phyloP scores from a whole-genome alignment of 2,113 vertebrate species.

The Hippocampus comes region DNA sequence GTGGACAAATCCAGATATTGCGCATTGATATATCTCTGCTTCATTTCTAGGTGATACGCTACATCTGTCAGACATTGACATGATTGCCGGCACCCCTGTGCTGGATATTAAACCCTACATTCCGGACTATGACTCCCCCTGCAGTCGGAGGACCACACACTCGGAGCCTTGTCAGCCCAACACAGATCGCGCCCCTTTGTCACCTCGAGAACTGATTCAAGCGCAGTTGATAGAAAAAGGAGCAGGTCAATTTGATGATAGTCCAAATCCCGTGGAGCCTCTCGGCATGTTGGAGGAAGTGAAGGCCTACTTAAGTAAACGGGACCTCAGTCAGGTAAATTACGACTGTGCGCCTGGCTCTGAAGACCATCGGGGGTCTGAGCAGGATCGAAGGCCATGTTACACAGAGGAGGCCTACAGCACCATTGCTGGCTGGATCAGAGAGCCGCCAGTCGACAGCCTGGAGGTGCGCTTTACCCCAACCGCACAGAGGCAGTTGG shows the following conservation, averaged over 20 bases:
- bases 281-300: slow-evolving; percentile 52
- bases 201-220: slow-evolving; percentile 8
- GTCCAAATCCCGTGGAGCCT: slow-evolving; percentile 17
- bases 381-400: slow-evolving; percentile 10
- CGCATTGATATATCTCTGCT: background rate
- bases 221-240: slow-evolving; percentile 5
- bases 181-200: background rate
- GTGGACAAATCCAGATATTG: background rate
- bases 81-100: slow-evolving; percentile 84
- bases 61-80: slow-evolving; percentile 83
- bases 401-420: slow-evolving; percentile 57
- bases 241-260: background rate
- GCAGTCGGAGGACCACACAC: slow-evolving; percentile 19
- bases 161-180: slow-evolving; percentile 4
- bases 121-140: slow-evolving; percentile 82
- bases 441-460: slow-evolving; percentile 68
- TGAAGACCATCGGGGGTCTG: background rate
- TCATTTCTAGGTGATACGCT: slow-evolving; percentile 74
- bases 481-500: slow-evolving; percentile 74
- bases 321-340: slow-evolving; percentile 11
- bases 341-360: slow-evolving; percentile 1
- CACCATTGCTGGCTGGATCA: slow-evolving; percentile 78
- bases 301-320: slow-evolving; percentile 48
- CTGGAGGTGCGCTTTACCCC: slow-evolving; percentile 82
- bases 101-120: slow-evolving; percentile 89